Evolutionary conservation across 2,113 vertebrate genomes (phyloP).

Genomic region (Columba livia): DNA sequence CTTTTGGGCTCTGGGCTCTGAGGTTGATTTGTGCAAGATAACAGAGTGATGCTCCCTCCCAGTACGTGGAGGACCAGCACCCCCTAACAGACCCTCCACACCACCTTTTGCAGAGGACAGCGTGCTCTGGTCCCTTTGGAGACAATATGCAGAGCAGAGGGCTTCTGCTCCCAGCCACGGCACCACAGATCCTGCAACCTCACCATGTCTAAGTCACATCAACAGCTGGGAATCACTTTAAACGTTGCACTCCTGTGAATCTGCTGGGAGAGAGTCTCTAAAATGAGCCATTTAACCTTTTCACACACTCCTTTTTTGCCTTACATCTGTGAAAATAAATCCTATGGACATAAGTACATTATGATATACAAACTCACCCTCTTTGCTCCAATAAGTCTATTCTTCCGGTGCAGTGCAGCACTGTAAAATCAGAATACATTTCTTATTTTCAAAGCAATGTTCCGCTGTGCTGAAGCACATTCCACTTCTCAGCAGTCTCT

Average conservation of each 20-base stretch:
- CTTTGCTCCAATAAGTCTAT: neutral
- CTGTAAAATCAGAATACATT: neutral
- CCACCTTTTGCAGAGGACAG: neutral
- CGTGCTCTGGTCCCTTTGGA: neutral
- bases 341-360: neutral
- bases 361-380: neutral
- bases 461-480: neutral
- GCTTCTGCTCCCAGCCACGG: neutral
- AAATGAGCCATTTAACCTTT: conserved; percentile 12
- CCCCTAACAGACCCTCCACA: neutral
- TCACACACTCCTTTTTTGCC: neutral
- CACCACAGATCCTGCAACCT: neutral
- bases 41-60: neutral
- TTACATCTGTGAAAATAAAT: neutral
- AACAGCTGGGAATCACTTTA: neutral
- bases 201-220: fast-evolving
- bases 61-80: fast-evolving
- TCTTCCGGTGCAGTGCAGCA: neutral
- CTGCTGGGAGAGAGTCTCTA: neutral
- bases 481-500: neutral
- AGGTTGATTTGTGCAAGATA: neutral
- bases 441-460: neutral
- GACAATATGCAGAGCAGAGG: neutral
- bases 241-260: neutral
- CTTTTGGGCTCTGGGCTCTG: neutral